Evolutionary conservation across 2,797 vertebrate genomes (phyloP).

Genomic region (Muraenolepis orangiensis): DNA sequence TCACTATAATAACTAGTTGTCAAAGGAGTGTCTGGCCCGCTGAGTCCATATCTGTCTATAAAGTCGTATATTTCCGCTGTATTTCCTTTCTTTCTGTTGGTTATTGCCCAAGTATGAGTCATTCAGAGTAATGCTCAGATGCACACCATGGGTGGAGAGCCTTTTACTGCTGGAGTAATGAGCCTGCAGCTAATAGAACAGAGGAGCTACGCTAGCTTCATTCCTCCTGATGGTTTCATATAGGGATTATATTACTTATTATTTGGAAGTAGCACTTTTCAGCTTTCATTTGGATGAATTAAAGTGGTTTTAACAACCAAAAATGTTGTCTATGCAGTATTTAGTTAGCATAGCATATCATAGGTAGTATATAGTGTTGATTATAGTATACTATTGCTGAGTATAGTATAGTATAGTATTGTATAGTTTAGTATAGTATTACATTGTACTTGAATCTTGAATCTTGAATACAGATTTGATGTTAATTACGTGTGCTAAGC

Average conservation of each 20-base stretch:
- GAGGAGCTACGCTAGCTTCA: conserved; percentile 18
- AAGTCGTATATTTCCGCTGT: conserved; percentile 45
- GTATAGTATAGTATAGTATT: no score
- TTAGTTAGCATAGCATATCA: no score
- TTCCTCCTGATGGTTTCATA: conserved; percentile 20
- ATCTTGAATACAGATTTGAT: conserved; percentile 39
- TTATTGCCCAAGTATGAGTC: conserved; percentile 60
- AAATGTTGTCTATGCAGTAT: no score
- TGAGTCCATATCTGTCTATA: conserved; percentile 55
- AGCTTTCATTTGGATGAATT: background rate
- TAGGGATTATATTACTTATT: background rate
- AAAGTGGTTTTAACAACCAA: no score
- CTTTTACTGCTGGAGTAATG: conserved; percentile 64
- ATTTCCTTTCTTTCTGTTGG: conserved; percentile 18
- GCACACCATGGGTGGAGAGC: conserved; percentile 57
- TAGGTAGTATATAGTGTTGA: no score
- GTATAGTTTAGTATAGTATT: no score
- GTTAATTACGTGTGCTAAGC: conserved; percentile 55
- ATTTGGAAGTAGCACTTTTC: background rate
- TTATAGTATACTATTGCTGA: no score
- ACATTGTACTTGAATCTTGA: no score
- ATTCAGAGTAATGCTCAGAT: conserved; percentile 63
- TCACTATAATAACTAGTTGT: background rate
- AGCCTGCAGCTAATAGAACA: conserved; percentile 58
- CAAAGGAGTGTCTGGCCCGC: conserved; percentile 35